These are phyloP conservation scores for Cepaea hortensis DNA, from an alignment of 2,888 invertebrate genomes.

Conservation along the genomic window DNA sequence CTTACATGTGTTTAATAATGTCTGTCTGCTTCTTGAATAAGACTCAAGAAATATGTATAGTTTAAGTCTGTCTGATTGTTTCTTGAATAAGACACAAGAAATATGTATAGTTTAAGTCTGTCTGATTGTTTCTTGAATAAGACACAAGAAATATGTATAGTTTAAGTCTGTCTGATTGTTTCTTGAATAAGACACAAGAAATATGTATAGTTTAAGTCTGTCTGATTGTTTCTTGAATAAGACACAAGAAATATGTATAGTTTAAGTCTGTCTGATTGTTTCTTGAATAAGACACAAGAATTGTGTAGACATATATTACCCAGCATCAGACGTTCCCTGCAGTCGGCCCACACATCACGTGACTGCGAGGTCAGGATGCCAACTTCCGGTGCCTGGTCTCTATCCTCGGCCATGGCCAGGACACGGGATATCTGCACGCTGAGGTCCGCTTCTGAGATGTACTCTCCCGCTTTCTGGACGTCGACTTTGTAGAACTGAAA, in stretches of 20 bases:
- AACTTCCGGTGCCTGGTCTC: constrained; percentile 79
- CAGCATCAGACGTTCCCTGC: constrained; percentile 75
- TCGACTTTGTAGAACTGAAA: constrained; percentile 50
- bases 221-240: no score
- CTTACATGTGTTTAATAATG: no score
- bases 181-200: no score
- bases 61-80: no score
- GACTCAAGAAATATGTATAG: no score
- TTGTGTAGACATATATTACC: constrained; percentile 58
- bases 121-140: no score
- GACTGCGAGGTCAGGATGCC: constrained; percentile 91
- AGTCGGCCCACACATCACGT: constrained; percentile 88
- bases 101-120: not conserved
- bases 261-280: not conserved
- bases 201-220: no score
- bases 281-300: not conserved
- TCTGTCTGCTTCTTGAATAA: no score
- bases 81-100: no score
- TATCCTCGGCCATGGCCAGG: constrained; percentile 68
- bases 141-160: no score
- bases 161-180: no score
- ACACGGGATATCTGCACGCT: constrained; percentile 77
- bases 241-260: not conserved
- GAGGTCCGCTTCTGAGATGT: constrained; percentile 75
- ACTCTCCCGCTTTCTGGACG: constrained; percentile 33